Evolutionary conservation across 2,888 invertebrate genomes (phyloP), one percentile per base, ranked within the genome.

Genomic region (Drosophila suboccidentalis): DNA sequence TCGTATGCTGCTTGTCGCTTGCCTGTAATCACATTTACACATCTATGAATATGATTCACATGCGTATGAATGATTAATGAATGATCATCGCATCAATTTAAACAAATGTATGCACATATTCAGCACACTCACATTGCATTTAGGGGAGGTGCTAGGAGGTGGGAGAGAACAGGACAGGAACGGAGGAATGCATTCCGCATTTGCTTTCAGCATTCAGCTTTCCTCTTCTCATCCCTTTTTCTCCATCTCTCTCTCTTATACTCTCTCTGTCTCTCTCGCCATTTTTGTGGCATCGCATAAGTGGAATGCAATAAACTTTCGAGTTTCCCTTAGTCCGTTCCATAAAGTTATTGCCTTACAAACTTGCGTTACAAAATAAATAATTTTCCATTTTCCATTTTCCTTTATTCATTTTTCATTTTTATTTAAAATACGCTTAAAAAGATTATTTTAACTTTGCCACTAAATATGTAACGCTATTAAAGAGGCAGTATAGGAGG

Each of bases 251-350:
- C 49, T 11, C 9, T 19, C 10, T 36, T 11, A 26, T 10, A 8
- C 10, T 5, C 15, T 2, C 29, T 44, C 13, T 38, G 1, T 46
- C 29, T 29, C 15, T 17, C 39, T 39, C 11, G 8, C 29, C 13
- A 2, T 17, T 5, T 36, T 1, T 32, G 4, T 19, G 22, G 15
- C 17, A 22, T 19, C 55, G 57, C 62, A 38, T 80, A 76, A 70
- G 73, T 82, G 83, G 82, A 80, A 87, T 86, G 82, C 80, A 86
- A 85, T 77, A 74, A 83, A 82, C 86, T 86, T 82, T 77, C 59
- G 54, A 70, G 71, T 54, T 64, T 51, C 58, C 50, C 58, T 64
- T 62, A 47, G 57, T 59, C 55, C 39, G 44, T 44, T 43, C 41
- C 19, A 59, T 17, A 75, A 78, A 71, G 66, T 71, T 79, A 79